Percentiles rank a stretch among this genome's conserved stretches.
Conservation (phyloP, 2,797 vertebrate genomes). For the Taenioides sp. region DNA sequence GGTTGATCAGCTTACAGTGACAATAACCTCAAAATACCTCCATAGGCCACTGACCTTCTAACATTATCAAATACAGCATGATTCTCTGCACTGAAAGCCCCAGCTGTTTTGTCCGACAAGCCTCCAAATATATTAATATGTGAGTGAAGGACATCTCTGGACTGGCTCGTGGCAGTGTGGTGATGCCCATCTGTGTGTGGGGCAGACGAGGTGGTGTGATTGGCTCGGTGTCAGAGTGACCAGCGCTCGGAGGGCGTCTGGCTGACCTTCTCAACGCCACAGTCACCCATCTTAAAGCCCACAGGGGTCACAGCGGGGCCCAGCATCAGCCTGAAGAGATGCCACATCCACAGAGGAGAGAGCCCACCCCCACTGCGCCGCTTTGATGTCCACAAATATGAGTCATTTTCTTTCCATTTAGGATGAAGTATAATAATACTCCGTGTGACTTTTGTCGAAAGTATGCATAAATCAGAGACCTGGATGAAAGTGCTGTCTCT, state of each 20-base stretch:
- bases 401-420: slow-evolving; percentile 21
- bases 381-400: slow-evolving; percentile 29
- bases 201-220: slow-evolving; percentile 36
- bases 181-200: slow-evolving; percentile 62
- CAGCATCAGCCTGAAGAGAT: slow-evolving; percentile 36
- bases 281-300: slow-evolving; percentile 44
- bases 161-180: slow-evolving; percentile 52
- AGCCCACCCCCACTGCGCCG: slow-evolving; percentile 25
- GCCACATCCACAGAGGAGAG: slow-evolving; percentile 51
- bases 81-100: slow-evolving; percentile 45
- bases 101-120: slow-evolving; percentile 63
- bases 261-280: slow-evolving; percentile 68
- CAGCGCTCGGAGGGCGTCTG: slow-evolving; percentile 57
- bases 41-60: slow-evolving; percentile 43
- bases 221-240: slow-evolving; percentile 59
- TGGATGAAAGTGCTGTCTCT: slow-evolving; percentile 19
- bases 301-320: slow-evolving; percentile 43
- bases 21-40: slow-evolving; percentile 69
- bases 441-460: slow-evolving; percentile 9
- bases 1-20: slow-evolving; percentile 65
- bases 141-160: slow-evolving; percentile 48
- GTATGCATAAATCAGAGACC: slow-evolving; percentile 22
- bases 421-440: slow-evolving; percentile 24
- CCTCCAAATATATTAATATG: slow-evolving; percentile 58
- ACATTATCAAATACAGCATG: slow-evolving; percentile 51